Base-by-base conservation (phyloP, 2,888 invertebrate genomes). In the Sinohyriopsis cumingii region DNA sequence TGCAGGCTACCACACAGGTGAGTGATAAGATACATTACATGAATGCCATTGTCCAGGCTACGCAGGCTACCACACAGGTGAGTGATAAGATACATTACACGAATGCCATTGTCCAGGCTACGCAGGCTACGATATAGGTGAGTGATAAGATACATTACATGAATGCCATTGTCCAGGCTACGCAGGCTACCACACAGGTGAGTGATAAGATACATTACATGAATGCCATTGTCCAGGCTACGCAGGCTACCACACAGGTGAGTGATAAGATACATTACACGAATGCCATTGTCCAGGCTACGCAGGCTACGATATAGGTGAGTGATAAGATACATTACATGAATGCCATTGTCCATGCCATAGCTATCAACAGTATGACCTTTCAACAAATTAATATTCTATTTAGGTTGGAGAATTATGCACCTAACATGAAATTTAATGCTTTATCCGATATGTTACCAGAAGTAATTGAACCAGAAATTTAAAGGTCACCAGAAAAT, bases 21-120 rank as follows among this genome's bases (percentile, higher is more conserved):
- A 45, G 45, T 15, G 2, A 15, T 12, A 9, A 45, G 22, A 54
- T 22, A 19, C n/a, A n/a, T n/a, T n/a, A n/a, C n/a, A n/a, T n/a
- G n/a, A n/a, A 76, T 59, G 68, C 75, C 22, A 70, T 82, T 5
- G 66, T 79, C 60, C 79, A 80, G 67, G 68, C 71, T 59, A 76
- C 73, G n/a, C 70, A 63, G 63, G 59, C 57, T 19, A 33, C 62
- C 19, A 28, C 33, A 45, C 45, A 45, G 45, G 45, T 45, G 12
- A 45, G 45, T 15, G 2, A 15, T 12, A 9, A 45, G 22, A 54
- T 22, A 19, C n/a, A n/a, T n/a, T n/a, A n/a, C n/a, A n/a, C n/a
- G n/a, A n/a, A 76, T 59, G 68, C 75, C 22, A 70, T 82, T 5
- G 66, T 79, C 60, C 79, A 80, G 67, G 68, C 71, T 59, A 76